Evolutionary conservation across 2,888 invertebrate genomes (phyloP), one percentile per base, ranked within the genome.

Genomic region (Tholera decimalis): DNA sequence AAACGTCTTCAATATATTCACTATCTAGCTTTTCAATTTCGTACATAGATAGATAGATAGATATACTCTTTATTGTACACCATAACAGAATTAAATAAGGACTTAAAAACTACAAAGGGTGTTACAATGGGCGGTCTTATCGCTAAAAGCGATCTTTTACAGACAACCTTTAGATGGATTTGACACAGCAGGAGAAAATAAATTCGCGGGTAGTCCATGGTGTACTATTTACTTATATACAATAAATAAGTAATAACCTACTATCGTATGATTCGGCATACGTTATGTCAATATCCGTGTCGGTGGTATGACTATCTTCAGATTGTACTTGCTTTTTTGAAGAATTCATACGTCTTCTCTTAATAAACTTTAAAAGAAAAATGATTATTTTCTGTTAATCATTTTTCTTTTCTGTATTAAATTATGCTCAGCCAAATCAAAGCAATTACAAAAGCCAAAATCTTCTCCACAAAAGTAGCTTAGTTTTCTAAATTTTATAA

Each of bases 221-320:
- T n/a, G n/a, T n/a, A n/a, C n/a, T n/a, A n/a, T n/a, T n/a, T n/a
- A n/a, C n/a, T n/a, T n/a, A n/a, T n/a, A n/a, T n/a, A n/a, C n/a
- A n/a, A n/a, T n/a, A n/a, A n/a, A n/a, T n/a, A n/a, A n/a, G n/a
- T n/a, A n/a, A n/a, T n/a, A n/a, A n/a, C n/a, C n/a, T n/a, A 33
- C 63, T 56, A 56, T 56, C 37, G 56, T 63, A 56, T 56, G 63
- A 63, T 56, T 63, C 63, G 35, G 63, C 63, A 63, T 56, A 56
- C n/a, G 41, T 63, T 56, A 63, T 39, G 33, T 63, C 56, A 24
- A 24, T 47, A 50, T 63, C 57, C 6, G 63, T 49, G 33, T 56
- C 50, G 50, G 33, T 46, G 43, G 51, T 53, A 63, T 51, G 44
- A 63, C 53, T 53, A 39, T 39, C 39, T 39, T 39, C 39, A 20